Conservation (phyloP, 2,888 invertebrate species). For the Andricus quercusramuli region DNA sequence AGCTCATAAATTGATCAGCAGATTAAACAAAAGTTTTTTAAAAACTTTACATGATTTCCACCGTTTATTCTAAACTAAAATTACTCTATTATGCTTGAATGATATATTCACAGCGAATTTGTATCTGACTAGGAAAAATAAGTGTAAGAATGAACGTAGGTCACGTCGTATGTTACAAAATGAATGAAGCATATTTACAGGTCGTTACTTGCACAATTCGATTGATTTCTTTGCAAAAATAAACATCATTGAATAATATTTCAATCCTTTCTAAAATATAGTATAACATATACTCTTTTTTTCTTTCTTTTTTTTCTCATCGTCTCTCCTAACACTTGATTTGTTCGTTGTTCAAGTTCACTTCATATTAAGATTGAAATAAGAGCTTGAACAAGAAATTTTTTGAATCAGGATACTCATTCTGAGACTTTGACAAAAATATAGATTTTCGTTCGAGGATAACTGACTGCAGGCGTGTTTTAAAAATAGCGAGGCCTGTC, state of each 20-base stretch:
- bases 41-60: neutral
- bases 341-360: neutral
- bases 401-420: neutral
- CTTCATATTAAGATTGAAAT: neutral
- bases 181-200: conserved; percentile 25
- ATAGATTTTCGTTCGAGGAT: neutral
- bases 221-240: conserved; percentile 14
- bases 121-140: neutral
- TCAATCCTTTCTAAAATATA: neutral
- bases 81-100: neutral
- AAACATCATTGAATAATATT: neutral
- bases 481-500: neutral
- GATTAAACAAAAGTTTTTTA: neutral
- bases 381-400: neutral
- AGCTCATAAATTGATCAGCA: neutral
- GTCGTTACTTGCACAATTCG: neutral
- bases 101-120: neutral
- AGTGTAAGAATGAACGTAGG: neutral
- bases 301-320: neutral
- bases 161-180: neutral
- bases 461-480: neutral
- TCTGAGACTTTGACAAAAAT: conserved; percentile 7
- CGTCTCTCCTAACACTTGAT: neutral
- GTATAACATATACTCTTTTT: neutral
- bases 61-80: neutral